Conservation (phyloP, 2,888 invertebrate genomes). For the Aricia artaxerxes region DNA sequence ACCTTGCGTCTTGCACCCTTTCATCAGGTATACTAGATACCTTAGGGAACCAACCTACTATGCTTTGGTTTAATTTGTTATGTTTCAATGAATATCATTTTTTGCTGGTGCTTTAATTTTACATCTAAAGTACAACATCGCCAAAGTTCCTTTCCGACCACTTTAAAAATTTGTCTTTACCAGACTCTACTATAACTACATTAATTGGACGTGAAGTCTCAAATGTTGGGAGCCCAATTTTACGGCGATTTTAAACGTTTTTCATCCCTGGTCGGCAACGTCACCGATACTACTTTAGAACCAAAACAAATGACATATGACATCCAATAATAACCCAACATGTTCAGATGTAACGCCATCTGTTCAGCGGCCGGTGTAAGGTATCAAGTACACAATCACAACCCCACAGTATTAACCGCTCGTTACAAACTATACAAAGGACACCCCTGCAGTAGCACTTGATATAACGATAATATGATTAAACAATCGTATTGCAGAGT, state of each 20-base stretch:
- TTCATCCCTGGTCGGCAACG: not conserved
- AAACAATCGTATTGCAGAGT: not conserved
- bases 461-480: not conserved
- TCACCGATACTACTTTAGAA: not conserved
- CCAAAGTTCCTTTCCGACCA: no score
- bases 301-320: not conserved
- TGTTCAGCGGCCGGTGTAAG: not conserved
- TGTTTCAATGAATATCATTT: no score
- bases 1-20: no score
- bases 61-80: no score
- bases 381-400: not conserved
- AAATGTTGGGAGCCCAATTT: not conserved
- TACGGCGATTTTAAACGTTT: not conserved
- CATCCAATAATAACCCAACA: conserved; percentile 16
- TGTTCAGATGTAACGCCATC: conserved; percentile 22
- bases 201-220: not conserved
- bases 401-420: conserved; percentile 4
- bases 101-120: no score
- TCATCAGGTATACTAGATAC: no score
- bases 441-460: not conserved
- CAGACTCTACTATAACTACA: not conserved
- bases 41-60: no score
- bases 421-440: not conserved
- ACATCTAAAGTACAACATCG: no score
- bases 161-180: not conserved